Evolutionary conservation across 2,888 invertebrate genomes (phyloP), one percentile per base, ranked within the genome.

Genomic region (Cloeon dipterum): DNA sequence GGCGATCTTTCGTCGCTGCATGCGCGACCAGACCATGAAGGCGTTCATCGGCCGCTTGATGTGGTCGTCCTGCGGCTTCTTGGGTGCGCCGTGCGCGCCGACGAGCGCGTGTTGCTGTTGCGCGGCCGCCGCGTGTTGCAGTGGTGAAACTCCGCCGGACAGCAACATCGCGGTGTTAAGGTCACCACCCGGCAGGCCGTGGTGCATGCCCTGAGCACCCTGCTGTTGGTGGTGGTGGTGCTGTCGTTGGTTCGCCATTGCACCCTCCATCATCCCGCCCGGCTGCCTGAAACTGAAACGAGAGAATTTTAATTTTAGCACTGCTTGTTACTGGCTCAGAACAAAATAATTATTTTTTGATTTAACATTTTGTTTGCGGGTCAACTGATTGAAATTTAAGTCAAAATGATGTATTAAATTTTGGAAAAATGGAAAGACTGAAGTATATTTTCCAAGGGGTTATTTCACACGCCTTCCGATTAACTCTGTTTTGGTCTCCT

Each of bases 41-140:
- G 86, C 86, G 55, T 88, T 88, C 88, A 88, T 88, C 2, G 88
- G 88, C 45, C 88, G 65, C 56, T 93, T 93, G 47, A 93, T 86
- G 55, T 88, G 85, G 54, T 77, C 76, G 48, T 77, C 77, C 44
- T 72, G 78, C 39, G 70, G 63, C 50, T 57, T 53, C 47, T 61
- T 61, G 48, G 59, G 59, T 42, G 61, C 41, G 23, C 41, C 43
- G 5, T 41, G 13, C 7, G 10, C 29, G 5, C 29, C 29, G 5
- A n/a, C 29, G 29, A 16, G n/a, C 29, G 29, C 29, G n/a, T 29
- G 29, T 14, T 29, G 29, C 13, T 29, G 29, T 7, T 29, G 29
- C 7, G 29, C 29, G 5, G 21, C 5, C 10, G 21, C 7, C 21
- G 7, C 32, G 14, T 18, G 10, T 5, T 23, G 14, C n/a, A n/a